Evolutionary conservation across 2,113 vertebrate species (phyloP), one percentile per base, ranked within the genome.

Genomic region (Poeciliopsis prolifica): DNA sequence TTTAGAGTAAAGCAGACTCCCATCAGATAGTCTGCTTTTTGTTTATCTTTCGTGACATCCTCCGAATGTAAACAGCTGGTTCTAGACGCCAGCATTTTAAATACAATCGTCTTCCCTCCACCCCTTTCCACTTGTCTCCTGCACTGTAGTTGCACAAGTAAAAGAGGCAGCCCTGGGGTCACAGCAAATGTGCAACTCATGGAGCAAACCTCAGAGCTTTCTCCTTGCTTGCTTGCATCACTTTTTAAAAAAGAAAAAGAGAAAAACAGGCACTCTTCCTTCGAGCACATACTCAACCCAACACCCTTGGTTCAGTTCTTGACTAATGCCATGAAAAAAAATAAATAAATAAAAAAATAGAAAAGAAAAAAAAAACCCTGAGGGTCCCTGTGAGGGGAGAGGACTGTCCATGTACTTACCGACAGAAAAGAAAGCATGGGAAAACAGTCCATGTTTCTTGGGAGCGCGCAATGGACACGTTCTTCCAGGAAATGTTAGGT

Each of bases 361-460:
- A 6, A 35, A 37, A 37, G 1, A 37, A 11, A 9, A 37, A 37
- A 37, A 35, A 37, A 37, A 12, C 2, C 15, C 42, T 15, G 13
- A 44, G 42, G 44, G 15, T 48, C 44, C 44, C 44, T 48, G 44
- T 19, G 44, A 48, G 44, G 17, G 17, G 44, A 48, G 44, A 48
- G 17, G 44, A 19, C 75, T 89, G 89, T 91, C 93, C 94, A 95
- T 95, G 74, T 79, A 92, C 92, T 97, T 95, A 98, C 97, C 96
- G 97, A 97, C 96, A 97, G 96, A 95, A 96, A 97, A 95, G 96
- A 97, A 96, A 97, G 96, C 96, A 97, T 96, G 95, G 95, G 96
- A 95, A 96, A 96, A 98, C 96, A 97, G 96, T 97, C 97, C 97
- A 98, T 98, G 97, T 96, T 98, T 97, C 96, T 97, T 94, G 96